phyloP scores from a whole-genome alignment of 1,140 invertebrate species.

The Uloborus diversus region DNA sequence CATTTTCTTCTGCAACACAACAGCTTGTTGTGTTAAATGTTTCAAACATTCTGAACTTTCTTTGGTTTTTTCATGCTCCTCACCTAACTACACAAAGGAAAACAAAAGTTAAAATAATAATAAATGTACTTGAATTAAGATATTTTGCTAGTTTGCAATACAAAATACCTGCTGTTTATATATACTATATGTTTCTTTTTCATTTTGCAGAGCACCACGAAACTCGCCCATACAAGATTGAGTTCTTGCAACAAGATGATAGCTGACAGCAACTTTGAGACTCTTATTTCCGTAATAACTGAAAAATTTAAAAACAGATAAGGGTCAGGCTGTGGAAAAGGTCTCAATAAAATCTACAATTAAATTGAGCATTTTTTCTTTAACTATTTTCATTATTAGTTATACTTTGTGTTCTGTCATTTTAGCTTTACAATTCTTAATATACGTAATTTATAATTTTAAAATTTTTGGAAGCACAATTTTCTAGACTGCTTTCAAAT shows the following conservation, averaged over 20 bases:
- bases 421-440: no score
- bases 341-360: neutral
- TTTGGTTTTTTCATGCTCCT: slow-evolving; percentile 95
- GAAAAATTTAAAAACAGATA: neutral
- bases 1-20: slow-evolving; percentile 93
- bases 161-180: slow-evolving; percentile 85
- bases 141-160: neutral
- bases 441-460: no score
- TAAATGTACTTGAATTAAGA: no score
- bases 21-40: slow-evolving; percentile 95
- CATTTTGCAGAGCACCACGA: slow-evolving; percentile 90
- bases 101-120: slow-evolving; percentile 36
- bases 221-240: slow-evolving; percentile 94
- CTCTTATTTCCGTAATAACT: slow-evolving; percentile 83
- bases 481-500: no score
- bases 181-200: slow-evolving; percentile 97
- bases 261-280: slow-evolving; percentile 93
- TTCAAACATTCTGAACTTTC: slow-evolving; percentile 96
- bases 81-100: slow-evolving; percentile 76
- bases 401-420: no score
- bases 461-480: no score
- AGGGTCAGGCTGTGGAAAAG: neutral
- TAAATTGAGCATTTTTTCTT: no score
- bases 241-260: slow-evolving; percentile 95
- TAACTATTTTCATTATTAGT: no score